Conservation (phyloP, 2,888 invertebrate genomes). For the Molanna angustata region DNA sequence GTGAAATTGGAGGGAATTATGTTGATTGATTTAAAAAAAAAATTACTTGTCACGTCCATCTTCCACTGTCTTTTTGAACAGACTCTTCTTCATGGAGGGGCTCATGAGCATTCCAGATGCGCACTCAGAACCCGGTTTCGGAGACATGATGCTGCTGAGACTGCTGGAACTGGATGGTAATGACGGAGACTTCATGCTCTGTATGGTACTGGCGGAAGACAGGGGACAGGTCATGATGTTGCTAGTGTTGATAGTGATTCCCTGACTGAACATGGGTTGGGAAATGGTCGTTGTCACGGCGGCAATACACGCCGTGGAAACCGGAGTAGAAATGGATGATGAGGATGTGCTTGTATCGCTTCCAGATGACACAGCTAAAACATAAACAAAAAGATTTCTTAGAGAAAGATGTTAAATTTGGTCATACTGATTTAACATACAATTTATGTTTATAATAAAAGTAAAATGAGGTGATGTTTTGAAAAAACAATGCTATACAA, state of each 20-base stretch:
- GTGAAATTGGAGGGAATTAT: too few relatives aligned
- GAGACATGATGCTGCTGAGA: conserved; percentile 35
- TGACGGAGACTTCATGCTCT: conserved; percentile 40
- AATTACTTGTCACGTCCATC: conserved; percentile 89
- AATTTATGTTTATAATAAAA: too few relatives aligned
- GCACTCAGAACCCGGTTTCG: conserved; percentile 33
- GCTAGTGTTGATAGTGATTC: background rate
- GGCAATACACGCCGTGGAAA: background rate
- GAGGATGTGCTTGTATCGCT: conserved; percentile 7
- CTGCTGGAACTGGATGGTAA: conserved; percentile 43
- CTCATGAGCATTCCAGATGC: conserved; percentile 52
- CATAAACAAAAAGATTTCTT: too few relatives aligned
- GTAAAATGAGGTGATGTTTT: too few relatives aligned
- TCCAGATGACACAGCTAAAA: conserved; percentile 22
- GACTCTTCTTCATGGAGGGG: conserved; percentile 68
- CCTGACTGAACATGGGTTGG: background rate
- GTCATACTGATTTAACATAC: too few relatives aligned
- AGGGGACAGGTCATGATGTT: conserved; percentile 2
- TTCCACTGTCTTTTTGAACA: conserved; percentile 84
- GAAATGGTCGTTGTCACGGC: background rate
- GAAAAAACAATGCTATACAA: too few relatives aligned
- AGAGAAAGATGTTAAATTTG: too few relatives aligned
- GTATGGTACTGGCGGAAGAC: conserved; percentile 35
- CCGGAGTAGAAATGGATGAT: background rate
- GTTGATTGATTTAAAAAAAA: too few relatives aligned